Evolutionary conservation across 2,113 vertebrate genomes (phyloP).

Genomic region (Xiphophorus maculatus): DNA sequence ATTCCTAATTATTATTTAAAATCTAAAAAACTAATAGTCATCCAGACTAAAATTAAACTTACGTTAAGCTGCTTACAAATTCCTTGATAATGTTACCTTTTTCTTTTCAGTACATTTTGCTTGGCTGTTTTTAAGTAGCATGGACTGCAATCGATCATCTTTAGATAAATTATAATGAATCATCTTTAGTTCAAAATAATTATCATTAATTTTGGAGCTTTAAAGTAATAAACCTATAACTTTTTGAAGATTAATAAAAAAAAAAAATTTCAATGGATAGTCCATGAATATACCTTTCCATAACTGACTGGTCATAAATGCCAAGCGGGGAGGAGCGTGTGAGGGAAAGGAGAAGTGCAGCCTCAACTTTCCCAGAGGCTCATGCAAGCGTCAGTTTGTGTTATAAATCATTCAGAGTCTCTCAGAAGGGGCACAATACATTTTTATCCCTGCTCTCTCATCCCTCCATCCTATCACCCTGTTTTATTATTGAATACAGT

Average conservation of each 20-base stretch:
- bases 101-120: too few species aligned
- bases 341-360: constrained; percentile 40
- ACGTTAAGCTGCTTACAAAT: too few species aligned
- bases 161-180: too few species aligned
- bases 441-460: constrained; percentile 59
- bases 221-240: too few species aligned
- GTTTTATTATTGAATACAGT: constrained; percentile 70
- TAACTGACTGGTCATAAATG: constrained; percentile 45
- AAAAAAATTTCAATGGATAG: neutral
- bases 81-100: too few species aligned
- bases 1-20: too few species aligned
- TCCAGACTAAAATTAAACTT: too few species aligned
- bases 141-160: too few species aligned
- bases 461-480: constrained; percentile 49
- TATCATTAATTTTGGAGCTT: too few species aligned
- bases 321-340: constrained; percentile 31
- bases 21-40: too few species aligned
- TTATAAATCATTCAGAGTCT: constrained; percentile 78
- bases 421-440: constrained; percentile 69
- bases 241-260: neutral
- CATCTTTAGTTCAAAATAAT: too few species aligned
- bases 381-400: constrained; percentile 69
- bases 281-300: constrained; percentile 15
- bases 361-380: constrained; percentile 71
- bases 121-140: too few species aligned